Evolutionary conservation across 2,113 vertebrate genomes (phyloP).

Genomic region (Corythoichthys haematopterus): DNA sequence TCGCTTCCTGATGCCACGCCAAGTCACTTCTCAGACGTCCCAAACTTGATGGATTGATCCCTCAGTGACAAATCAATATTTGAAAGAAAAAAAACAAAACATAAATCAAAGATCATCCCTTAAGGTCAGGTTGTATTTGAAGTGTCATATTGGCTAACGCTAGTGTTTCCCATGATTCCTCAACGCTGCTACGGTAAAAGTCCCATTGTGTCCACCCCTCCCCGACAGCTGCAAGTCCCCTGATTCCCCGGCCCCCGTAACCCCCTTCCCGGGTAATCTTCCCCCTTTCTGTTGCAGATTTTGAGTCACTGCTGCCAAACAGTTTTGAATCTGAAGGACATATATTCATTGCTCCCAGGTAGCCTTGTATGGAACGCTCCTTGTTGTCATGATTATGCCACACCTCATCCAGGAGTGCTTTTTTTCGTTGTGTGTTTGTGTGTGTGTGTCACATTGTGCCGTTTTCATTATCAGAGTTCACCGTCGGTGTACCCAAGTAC

Average conservation of each 20-base stretch:
- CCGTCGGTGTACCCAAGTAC: background rate
- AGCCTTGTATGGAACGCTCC: conserved; percentile 78
- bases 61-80: conserved; percentile 20
- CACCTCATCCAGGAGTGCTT: conserved; percentile 31
- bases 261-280: conserved; percentile 84
- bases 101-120: conserved; percentile 43
- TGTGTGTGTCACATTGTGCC: background rate
- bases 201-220: conserved; percentile 69
- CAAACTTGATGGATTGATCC: conserved; percentile 31
- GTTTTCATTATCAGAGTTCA: background rate
- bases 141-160: conserved; percentile 90
- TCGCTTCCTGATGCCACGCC: conserved; percentile 54
- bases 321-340: conserved; percentile 99
- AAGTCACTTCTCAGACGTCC: conserved; percentile 75
- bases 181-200: conserved; percentile 75
- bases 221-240: conserved; percentile 70
- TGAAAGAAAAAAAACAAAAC: background rate
- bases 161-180: conserved; percentile 72
- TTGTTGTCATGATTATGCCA: conserved; percentile 56
- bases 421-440: conserved; percentile 1
- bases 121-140: conserved; percentile 55
- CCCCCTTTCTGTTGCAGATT: conserved; percentile 99
- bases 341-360: conserved; percentile 99
- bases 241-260: conserved; percentile 61
- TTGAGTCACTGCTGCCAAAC: conserved; percentile 99